Conservation (phyloP, 2,888 invertebrate genomes). For the Minunthozetes semirufus region DNA sequence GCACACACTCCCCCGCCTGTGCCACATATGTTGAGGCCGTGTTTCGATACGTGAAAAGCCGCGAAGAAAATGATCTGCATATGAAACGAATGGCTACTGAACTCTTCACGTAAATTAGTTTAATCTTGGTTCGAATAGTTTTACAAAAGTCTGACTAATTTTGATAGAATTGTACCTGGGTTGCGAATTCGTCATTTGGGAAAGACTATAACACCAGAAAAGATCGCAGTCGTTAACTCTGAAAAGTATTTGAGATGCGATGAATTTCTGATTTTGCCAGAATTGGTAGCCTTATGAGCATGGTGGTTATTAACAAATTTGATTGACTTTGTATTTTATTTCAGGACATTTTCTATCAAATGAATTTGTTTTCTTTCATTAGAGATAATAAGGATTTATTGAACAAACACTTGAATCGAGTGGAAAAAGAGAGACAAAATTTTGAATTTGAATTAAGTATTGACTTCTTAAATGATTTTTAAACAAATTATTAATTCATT, state of each 20-base stretch:
- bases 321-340: not conserved
- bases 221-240: conserved; percentile 14
- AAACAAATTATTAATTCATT: not conserved
- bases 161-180: conserved; percentile 3
- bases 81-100: too few species aligned
- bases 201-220: conserved; percentile 26
- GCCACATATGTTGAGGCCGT: conserved; percentile 24
- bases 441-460: too few species aligned
- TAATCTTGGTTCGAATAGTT: too few species aligned
- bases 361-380: too few species aligned
- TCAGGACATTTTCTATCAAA: not conserved
- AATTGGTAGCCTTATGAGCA: conserved; percentile 2
- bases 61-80: not conserved
- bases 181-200: conserved; percentile 30
- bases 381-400: too few species aligned
- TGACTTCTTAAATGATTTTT: not conserved
- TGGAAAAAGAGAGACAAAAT: too few species aligned
- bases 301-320: too few species aligned
- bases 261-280: conserved; percentile 11
- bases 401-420: too few species aligned
- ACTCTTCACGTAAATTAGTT: too few species aligned
- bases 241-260: conserved; percentile 11
- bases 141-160: not conserved
- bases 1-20: conserved; percentile 22
- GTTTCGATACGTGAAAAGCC: conserved; percentile 27